Conservation (phyloP, 2,888 invertebrate genomes). For the Balanococcus diminutus region DNA sequence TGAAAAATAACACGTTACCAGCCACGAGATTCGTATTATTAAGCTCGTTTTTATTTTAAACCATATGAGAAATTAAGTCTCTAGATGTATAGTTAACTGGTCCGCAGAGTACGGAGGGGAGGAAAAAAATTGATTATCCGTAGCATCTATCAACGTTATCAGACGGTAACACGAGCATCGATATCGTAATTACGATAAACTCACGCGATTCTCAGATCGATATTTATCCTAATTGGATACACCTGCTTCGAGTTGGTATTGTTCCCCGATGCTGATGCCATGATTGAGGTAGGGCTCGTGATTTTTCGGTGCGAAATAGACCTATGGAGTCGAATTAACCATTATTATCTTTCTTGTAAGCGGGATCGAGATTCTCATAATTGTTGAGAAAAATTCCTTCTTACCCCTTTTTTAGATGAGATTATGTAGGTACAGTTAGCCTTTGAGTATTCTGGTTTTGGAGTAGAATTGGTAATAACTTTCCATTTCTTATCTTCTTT, state of each 20-base stretch:
- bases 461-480: too few relatives aligned
- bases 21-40: constrained; percentile 14
- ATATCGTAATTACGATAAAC: constrained; percentile 18
- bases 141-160: background rate
- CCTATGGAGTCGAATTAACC: background rate
- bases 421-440: background rate
- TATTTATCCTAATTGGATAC: constrained; percentile 30
- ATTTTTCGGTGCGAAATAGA: constrained; percentile 14
- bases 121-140: background rate
- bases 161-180: background rate
- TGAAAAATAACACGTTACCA: constrained; percentile 25
- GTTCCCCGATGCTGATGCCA: background rate
- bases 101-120: background rate
- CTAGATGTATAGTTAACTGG: background rate
- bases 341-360: background rate
- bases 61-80: constrained; percentile 21
- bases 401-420: background rate
- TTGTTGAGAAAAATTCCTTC: background rate
- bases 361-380: background rate
- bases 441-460: too few relatives aligned
- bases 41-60: constrained; percentile 21
- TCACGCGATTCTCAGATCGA: constrained; percentile 26
- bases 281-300: constrained; percentile 41
- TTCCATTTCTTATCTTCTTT: too few relatives aligned
- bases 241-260: constrained; percentile 38